These are phyloP conservation scores for Oreochromis spilurus DNA, from an alignment of 2,113 vertebrate species.

Conservation along the genomic window DNA sequence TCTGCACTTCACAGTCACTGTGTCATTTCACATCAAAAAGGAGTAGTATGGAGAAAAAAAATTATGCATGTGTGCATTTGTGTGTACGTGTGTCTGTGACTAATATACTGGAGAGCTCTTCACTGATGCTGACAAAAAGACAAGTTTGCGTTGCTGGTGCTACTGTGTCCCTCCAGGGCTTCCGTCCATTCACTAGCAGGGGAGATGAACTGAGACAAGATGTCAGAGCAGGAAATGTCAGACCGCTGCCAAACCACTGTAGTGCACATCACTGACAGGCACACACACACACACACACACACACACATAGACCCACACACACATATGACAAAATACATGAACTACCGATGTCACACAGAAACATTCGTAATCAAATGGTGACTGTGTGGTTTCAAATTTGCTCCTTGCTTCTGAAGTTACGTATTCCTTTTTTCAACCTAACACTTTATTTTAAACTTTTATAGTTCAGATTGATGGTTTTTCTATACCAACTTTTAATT, in stretches of 20 bases:
- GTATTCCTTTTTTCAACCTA: not conserved
- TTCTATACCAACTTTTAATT: not conserved
- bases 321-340: not conserved
- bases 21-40: constrained; percentile 59
- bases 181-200: constrained; percentile 62
- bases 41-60: not conserved
- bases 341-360: not conserved
- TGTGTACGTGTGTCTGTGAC: constrained; percentile 47
- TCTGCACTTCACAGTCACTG: constrained; percentile 41
- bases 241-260: constrained; percentile 61
- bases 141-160: constrained; percentile 67
- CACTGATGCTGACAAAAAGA: constrained; percentile 71
- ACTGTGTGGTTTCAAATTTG: not conserved
- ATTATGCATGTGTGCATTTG: constrained; percentile 17
- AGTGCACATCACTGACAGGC: constrained; percentile 57
- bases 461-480: not conserved
- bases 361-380: not conserved
- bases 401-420: not conserved
- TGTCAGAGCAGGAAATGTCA: constrained; percentile 74
- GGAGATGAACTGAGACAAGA: constrained; percentile 75
- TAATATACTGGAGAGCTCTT: constrained; percentile 67
- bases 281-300: constrained; percentile 29
- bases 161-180: constrained; percentile 68
- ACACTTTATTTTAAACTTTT: not conserved
- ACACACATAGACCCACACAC: constrained; percentile 9